A percentile compares a stretch with the other conserved stretches of the same genome.
Evolutionary conservation across 2,888 invertebrate genomes (phyloP).

Genomic region (Aphrophora alni): DNA sequence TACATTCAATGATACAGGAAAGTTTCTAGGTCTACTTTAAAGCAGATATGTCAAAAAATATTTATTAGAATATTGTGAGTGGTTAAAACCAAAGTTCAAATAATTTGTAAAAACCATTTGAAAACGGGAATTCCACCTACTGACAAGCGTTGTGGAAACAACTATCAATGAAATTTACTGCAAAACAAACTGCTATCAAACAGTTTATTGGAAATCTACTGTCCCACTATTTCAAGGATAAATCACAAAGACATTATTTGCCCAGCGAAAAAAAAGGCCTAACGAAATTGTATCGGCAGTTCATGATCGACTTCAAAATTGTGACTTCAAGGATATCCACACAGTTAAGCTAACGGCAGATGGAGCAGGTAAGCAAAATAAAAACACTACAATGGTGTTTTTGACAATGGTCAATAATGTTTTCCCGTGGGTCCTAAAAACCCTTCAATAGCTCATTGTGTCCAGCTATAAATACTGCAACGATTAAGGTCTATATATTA

Average conservation of each 20-base stretch:
- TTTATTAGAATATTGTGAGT: conserved; percentile 10
- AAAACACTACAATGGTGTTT: conserved; percentile 51
- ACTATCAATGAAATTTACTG: conserved; percentile 10
- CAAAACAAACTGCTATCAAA: background rate
- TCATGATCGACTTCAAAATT: conserved; percentile 13
- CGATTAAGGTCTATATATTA: no score
- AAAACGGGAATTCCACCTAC: conserved; percentile 7
- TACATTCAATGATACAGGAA: no score
- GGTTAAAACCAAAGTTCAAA: conserved; percentile 19
- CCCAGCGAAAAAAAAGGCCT: conserved; percentile 16
- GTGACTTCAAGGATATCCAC: background rate
- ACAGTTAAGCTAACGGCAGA: conserved; percentile 32
- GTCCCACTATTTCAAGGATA: conserved; percentile 15
- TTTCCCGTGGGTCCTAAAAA: no score
- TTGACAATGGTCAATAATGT: no score
- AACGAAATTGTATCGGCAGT: conserved; percentile 21
- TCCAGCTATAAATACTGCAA: no score
- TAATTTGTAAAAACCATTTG: conserved; percentile 17
- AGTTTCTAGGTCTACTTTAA: no score
- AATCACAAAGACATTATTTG: conserved; percentile 25
- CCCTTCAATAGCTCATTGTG: no score
- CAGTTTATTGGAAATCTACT: conserved; percentile 14
- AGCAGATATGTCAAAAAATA: conserved; percentile 14
- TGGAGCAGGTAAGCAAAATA: conserved; percentile 47
- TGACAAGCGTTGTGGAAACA: conserved; percentile 20